Evolutionary conservation across 2,888 invertebrate species (phyloP).

Genomic region (Hanleya hanleyi): DNA sequence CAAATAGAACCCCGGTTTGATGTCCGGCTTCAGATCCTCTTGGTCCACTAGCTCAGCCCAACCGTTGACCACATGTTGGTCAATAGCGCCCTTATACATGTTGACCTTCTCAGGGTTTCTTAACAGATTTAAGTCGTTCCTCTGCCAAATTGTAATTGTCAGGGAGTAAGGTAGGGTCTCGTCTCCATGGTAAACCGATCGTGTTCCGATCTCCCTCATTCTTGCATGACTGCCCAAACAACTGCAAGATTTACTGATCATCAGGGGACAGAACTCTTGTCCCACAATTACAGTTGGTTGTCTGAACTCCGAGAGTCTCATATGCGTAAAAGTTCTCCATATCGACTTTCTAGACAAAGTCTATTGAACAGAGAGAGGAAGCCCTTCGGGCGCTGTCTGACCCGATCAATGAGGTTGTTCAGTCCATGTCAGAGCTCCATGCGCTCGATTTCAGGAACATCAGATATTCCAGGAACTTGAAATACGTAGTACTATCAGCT

Average conservation of each 20-base stretch:
- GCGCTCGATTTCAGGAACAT: no score
- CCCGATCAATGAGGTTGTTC: no score
- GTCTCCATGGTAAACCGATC: slow-evolving; percentile 18
- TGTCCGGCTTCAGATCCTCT: no score
- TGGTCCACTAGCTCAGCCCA: no score
- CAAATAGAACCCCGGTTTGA: no score
- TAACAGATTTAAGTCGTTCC: slow-evolving; percentile 8
- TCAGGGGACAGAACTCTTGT: background rate
- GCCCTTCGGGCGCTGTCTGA: background rate
- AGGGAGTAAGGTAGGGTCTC: slow-evolving; percentile 9
- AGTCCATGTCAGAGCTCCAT: no score
- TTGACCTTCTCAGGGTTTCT: slow-evolving; percentile 4
- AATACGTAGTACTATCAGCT: no score
- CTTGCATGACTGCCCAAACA: slow-evolving; percentile 14
- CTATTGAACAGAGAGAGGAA: background rate
- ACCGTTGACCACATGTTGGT: no score
- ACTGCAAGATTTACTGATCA: slow-evolving; percentile 12
- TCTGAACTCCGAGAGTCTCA: slow-evolving; percentile 18
- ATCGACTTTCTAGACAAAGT: slow-evolving; percentile 20
- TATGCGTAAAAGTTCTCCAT: slow-evolving; percentile 16
- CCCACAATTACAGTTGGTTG: slow-evolving; percentile 15
- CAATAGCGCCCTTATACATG: no score
- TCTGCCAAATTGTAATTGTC: slow-evolving; percentile 12
- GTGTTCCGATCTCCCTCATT: background rate
- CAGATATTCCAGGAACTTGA: no score